phyloP scores from a whole-genome alignment of 2,113 vertebrate species.

The Marmota monax region DNA sequence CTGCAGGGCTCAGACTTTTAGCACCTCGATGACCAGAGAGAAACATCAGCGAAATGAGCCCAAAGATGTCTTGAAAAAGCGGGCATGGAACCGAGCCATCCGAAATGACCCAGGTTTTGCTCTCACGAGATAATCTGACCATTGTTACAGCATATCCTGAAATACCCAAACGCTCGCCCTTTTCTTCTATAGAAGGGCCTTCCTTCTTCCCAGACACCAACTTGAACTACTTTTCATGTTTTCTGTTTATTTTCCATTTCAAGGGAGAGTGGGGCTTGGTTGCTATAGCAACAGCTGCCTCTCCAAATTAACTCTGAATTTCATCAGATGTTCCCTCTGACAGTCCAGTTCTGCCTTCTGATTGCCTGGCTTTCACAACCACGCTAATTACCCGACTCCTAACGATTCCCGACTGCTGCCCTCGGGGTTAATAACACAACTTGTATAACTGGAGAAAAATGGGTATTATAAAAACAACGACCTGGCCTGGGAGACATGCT shows the following conservation, averaged over 20 bases:
- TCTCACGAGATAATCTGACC: neutral
- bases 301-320: conserved; percentile 73
- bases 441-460: conserved; percentile 33
- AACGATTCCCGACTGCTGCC: conserved; percentile 73
- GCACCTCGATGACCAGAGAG: neutral
- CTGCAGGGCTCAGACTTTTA: neutral
- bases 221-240: conserved; percentile 46
- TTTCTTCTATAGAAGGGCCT: neutral
- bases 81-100: neutral
- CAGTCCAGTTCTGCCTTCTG: conserved; percentile 52
- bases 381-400: conserved; percentile 55
- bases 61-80: neutral
- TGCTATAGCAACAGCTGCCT: conserved; percentile 67
- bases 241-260: conserved; percentile 74
- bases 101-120: neutral
- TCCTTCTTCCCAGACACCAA: conserved; percentile 65
- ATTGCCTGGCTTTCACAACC: conserved; percentile 41
- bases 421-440: conserved; percentile 47
- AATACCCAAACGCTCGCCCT: neutral
- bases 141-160: neutral
- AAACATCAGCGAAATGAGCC: neutral
- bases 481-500: neutral
- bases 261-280: conserved; percentile 49
- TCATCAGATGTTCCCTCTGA: conserved; percentile 69
- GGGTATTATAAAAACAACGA: conserved; percentile 29